A percentile compares a stretch with the other conserved stretches of the same genome.
Evolutionary conservation across 2,113 vertebrate genomes (phyloP).

Genomic region (Sceloporus tristichus): DNA sequence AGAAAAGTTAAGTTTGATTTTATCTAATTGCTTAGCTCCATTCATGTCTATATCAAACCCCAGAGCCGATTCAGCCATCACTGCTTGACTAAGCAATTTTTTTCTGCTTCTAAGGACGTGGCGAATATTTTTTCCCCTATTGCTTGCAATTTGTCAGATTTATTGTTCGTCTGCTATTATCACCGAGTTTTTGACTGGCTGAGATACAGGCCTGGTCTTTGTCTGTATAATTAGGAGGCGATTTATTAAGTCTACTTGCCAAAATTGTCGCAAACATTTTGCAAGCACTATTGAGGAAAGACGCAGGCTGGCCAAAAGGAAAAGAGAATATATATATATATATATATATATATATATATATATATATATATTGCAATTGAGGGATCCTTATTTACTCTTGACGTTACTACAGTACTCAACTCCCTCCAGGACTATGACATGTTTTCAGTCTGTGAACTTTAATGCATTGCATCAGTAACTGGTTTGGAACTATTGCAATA

Average conservation of each 20-base stretch:
- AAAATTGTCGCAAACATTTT: slow-evolving; percentile 25
- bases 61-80: no score
- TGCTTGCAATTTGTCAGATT: neutral
- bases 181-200: neutral
- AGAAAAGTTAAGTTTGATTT: no score
- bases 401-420: neutral
- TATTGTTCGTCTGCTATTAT: neutral
- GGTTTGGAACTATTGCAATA: neutral
- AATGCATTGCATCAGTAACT: neutral
- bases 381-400: neutral
- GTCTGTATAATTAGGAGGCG: neutral
- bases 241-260: neutral
- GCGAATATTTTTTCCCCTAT: neutral
- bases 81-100: neutral
- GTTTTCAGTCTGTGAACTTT: slow-evolving; percentile 4
- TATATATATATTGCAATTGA: no score
- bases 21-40: no score
- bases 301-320: neutral
- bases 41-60: no score
- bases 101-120: neutral
- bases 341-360: no score
- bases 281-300: neutral
- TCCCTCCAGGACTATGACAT: neutral
- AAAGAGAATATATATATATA: no score
- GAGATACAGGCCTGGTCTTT: neutral